A percentile compares a stretch with the other conserved stretches of the same genome.
Evolutionary conservation across 1,140 invertebrate species (phyloP).

Genomic region (Nautilus pompilius): DNA sequence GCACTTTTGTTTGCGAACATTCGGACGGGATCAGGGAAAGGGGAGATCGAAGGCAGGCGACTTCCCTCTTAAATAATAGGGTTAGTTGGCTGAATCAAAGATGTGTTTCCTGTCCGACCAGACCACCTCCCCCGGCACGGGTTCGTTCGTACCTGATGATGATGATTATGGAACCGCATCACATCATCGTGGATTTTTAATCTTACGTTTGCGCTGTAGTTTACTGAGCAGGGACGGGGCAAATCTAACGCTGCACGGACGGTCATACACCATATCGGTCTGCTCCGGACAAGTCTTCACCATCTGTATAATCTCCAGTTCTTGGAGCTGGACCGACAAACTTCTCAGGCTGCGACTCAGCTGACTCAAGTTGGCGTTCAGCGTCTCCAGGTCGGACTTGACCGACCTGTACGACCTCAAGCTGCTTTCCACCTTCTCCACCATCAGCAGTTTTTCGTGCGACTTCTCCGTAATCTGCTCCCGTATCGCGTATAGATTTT

Average conservation of each 20-base stretch:
- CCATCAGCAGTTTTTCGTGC: conserved; percentile 34
- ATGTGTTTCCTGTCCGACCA: too few species aligned
- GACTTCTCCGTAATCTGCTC: conserved; percentile 37
- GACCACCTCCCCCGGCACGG: too few species aligned
- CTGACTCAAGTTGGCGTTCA: conserved; percentile 34
- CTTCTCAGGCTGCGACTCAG: conserved; percentile 42
- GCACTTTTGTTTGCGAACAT: too few species aligned
- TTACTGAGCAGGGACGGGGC: conserved; percentile 47
- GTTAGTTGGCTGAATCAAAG: too few species aligned
- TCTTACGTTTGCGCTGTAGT: conserved; percentile 35
- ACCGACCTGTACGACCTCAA: conserved; percentile 39
- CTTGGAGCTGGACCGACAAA: conserved; percentile 39
- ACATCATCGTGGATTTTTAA: too few species aligned
- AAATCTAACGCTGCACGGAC: conserved; percentile 44
- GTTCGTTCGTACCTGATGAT: too few species aligned
- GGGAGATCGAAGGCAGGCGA: too few species aligned
- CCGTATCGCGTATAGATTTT: conserved; percentile 35
- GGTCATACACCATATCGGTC: conserved; percentile 46
- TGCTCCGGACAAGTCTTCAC: conserved; percentile 48
- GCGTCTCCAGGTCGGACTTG: conserved; percentile 38
- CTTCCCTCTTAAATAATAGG: too few species aligned
- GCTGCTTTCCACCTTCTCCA: conserved; percentile 35
- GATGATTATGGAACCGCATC: too few species aligned
- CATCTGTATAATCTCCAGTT: conserved; percentile 50
- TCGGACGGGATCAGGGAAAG: too few species aligned